Percentiles rank a stretch among this genome's conserved stretches.
phyloP scores from a whole-genome alignment of 2,797 vertebrate species.

The Bufotes viridis region DNA sequence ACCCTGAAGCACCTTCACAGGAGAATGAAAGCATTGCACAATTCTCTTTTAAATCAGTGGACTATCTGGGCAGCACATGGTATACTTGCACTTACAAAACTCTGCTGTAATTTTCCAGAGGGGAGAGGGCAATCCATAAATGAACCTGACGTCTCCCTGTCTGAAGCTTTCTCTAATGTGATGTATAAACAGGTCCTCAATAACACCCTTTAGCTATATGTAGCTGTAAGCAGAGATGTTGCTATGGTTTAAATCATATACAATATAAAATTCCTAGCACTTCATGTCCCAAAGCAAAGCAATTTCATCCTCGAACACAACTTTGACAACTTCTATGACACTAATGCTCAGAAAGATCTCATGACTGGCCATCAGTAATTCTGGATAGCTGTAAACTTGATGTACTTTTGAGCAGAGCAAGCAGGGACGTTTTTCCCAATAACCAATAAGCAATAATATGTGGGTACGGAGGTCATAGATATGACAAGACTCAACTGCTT shows the following conservation, averaged over 20 bases:
- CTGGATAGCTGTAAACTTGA: constrained; percentile 19
- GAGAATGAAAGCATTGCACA: too few species aligned
- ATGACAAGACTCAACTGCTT: not conserved
- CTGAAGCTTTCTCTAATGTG: not conserved
- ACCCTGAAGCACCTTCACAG: too few species aligned
- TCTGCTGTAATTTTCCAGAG: not conserved
- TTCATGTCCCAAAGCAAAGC: not conserved
- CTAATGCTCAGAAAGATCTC: constrained; percentile 1
- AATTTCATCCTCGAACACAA: not conserved
- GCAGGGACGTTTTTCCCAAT: constrained; percentile 1
- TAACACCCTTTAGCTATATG: not conserved
- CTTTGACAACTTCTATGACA: constrained; percentile 9
- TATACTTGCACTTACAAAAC: not conserved
- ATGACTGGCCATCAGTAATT: constrained; percentile 27
- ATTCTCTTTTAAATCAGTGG: not conserved
- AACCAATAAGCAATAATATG: constrained; percentile 40
- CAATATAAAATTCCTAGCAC: constrained; percentile 6
- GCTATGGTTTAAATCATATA: not conserved
- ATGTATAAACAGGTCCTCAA: not conserved
- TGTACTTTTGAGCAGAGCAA: constrained; percentile 7
- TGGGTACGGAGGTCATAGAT: constrained; percentile 27
- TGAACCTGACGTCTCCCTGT: not conserved
- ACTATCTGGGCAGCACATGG: not conserved
- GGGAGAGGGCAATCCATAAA: not conserved
- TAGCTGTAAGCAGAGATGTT: not conserved